Evolutionary conservation across 2,888 invertebrate species (phyloP).

Genomic region (Drosophila nr. medialis): DNA sequence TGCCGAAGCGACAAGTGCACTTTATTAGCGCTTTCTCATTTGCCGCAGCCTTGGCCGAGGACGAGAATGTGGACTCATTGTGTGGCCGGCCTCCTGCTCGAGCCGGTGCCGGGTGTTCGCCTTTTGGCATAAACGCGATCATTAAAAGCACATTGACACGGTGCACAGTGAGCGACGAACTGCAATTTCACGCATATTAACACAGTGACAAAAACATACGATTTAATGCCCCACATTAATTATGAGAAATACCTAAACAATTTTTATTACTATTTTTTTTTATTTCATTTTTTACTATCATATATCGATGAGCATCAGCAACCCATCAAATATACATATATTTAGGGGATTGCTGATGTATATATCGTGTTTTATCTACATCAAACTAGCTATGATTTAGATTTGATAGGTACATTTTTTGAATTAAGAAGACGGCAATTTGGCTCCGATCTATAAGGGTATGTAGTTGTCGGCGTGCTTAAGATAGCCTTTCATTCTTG

Average conservation of each 20-base stretch:
- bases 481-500: neutral
- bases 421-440: too few relatives aligned
- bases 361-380: neutral
- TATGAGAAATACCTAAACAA: neutral
- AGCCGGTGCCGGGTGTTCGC: conserved; percentile 27
- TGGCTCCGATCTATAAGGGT: too few relatives aligned
- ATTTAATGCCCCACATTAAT: neutral
- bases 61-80: neutral
- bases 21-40: conserved; percentile 67
- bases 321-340: neutral
- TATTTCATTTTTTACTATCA: too few relatives aligned
- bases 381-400: neutral
- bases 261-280: too few relatives aligned
- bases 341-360: neutral
- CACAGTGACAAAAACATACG: neutral
- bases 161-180: conserved; percentile 21
- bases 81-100: conserved; percentile 4
- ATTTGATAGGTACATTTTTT: neutral
- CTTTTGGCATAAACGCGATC: conserved; percentile 71
- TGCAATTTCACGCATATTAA: neutral
- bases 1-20: conserved; percentile 61
- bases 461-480: too few relatives aligned
- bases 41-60: conserved; percentile 29
- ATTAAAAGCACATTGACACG: conserved; percentile 73
- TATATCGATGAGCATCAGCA: neutral